Evolutionary conservation across 2,113 vertebrate species (phyloP).

Genomic region (Petroica traversi): DNA sequence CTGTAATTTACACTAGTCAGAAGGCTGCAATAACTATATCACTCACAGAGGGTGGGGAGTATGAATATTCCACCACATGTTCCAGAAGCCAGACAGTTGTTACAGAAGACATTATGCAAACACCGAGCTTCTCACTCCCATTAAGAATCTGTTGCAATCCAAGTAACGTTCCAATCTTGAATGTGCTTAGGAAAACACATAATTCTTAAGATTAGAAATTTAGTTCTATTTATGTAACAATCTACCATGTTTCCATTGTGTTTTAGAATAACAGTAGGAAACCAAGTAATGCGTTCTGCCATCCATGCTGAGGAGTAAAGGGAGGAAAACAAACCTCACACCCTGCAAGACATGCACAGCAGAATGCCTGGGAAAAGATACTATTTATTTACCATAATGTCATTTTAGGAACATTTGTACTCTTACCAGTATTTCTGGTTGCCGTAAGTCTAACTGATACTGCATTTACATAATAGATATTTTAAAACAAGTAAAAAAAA

Average conservation of each 20-base stretch:
- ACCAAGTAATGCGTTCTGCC: neutral
- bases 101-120: neutral
- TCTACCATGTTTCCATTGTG: neutral
- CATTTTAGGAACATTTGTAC: neutral
- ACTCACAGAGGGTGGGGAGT: neutral
- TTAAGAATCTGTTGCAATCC: neutral
- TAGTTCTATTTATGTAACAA: neutral
- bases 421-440: neutral
- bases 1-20: conserved; percentile 28
- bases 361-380: neutral
- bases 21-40: neutral
- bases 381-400: neutral
- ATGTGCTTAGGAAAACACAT: neutral
- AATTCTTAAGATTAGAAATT: neutral
- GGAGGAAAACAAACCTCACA: neutral
- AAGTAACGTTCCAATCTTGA: neutral
- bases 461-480: neutral
- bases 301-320: neutral
- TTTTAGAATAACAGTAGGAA: neutral
- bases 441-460: neutral
- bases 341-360: neutral
- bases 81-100: conserved; percentile 3
- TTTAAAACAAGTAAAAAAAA: neutral
- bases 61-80: conserved; percentile 33
- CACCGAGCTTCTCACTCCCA: neutral